Conservation (phyloP, 2,888 invertebrate genomes). For the Watsonalla cultraria region DNA sequence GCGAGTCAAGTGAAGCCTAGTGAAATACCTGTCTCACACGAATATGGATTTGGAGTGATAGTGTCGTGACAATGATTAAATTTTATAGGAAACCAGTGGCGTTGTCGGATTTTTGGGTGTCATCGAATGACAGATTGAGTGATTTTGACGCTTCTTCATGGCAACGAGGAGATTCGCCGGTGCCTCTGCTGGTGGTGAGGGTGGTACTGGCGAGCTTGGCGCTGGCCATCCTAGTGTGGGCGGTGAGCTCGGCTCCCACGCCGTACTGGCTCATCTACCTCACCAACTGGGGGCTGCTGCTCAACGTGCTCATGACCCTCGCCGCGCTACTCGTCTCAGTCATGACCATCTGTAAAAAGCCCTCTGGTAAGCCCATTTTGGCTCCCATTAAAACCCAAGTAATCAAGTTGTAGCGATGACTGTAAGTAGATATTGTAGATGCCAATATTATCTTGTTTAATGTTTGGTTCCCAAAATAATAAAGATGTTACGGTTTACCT, state of each 20-base stretch:
- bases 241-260: constrained; percentile 33
- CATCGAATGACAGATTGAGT: constrained; percentile 50
- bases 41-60: constrained; percentile 7
- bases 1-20: constrained; percentile 19
- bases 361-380: constrained; percentile 39
- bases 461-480: too few species aligned
- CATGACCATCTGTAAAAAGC: constrained; percentile 29
- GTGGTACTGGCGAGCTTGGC: constrained; percentile 38
- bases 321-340: constrained; percentile 49
- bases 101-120: constrained; percentile 59
- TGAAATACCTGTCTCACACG: constrained; percentile 11
- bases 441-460: too few species aligned
- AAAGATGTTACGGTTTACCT: too few species aligned
- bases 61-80: constrained; percentile 60
- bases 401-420: too few species aligned
- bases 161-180: constrained; percentile 61
- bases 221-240: constrained; percentile 51
- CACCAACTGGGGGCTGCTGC: constrained; percentile 66
- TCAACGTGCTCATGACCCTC: constrained; percentile 40
- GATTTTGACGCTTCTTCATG: constrained; percentile 68
- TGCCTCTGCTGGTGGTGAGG: constrained; percentile 54
- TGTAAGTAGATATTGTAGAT: too few species aligned
- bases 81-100: constrained; percentile 49
- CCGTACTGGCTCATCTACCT: constrained; percentile 58
- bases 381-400: constrained; percentile 4